A percentile compares a stretch with the other conserved stretches of the same genome.
Conservation (phyloP, 2,113 vertebrate genomes). For the Ptyas mucosa region DNA sequence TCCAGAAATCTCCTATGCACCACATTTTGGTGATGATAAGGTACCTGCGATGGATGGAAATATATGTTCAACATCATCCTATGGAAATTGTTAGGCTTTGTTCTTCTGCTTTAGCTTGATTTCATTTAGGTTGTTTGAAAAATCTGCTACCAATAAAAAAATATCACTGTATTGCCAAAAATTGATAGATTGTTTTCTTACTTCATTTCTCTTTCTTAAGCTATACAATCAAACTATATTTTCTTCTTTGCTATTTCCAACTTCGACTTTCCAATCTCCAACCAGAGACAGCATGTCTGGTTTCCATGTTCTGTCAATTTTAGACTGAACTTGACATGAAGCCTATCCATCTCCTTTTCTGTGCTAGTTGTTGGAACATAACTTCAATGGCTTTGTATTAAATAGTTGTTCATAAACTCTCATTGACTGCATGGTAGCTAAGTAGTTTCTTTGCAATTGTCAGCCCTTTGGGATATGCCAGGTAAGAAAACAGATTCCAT, state of each 20-base stretch:
- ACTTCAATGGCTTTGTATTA: background rate
- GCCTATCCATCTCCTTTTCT: background rate
- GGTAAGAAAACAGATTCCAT: background rate
- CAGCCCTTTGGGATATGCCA: background rate
- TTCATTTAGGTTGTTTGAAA: background rate
- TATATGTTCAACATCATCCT: background rate
- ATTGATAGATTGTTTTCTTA: background rate
- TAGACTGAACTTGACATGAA: background rate
- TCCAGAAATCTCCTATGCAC: background rate
- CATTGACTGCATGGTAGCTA: background rate
- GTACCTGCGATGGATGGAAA: background rate
- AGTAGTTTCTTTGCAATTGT: background rate
- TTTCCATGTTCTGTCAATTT: background rate
- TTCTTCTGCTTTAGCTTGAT: background rate
- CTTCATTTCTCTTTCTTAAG: background rate
- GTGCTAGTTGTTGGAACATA: background rate
- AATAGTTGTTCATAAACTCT: background rate
- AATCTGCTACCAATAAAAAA: background rate
- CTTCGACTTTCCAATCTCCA: background rate
- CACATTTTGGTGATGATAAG: background rate
- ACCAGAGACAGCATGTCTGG: background rate
- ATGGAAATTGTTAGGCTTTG: background rate
- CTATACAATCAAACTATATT: background rate
- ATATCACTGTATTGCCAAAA: background rate
- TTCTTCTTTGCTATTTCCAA: background rate